Percentiles rank a stretch among this genome's conserved stretches.
These are phyloP conservation scores for Hesperia comma DNA, from an alignment of 2,888 invertebrate genomes.

Conservation along the genomic window DNA sequence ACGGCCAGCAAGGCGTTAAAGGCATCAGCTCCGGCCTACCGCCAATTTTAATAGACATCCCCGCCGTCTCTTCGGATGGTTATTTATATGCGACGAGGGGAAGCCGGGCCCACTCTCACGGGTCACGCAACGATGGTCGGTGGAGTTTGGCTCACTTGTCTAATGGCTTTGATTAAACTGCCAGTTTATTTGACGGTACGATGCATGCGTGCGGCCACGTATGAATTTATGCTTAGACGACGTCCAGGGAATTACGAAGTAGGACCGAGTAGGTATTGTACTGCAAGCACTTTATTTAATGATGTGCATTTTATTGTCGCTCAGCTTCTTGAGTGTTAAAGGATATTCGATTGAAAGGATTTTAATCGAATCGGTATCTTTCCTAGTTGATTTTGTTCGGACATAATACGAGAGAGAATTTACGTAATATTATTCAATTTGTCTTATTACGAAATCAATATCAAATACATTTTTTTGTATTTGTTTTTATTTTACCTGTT, in stretches of 20 bases:
- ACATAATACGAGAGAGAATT: too few relatives aligned
- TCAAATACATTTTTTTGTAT: too few relatives aligned
- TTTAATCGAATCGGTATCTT: too few relatives aligned
- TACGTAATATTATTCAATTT: too few relatives aligned
- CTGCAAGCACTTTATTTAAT: background rate
- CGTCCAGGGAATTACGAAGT: conserved; percentile 67
- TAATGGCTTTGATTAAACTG: conserved; percentile 84
- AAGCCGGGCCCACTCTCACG: conserved; percentile 54
- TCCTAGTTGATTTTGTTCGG: too few relatives aligned
- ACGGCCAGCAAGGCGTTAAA: conserved; percentile 82
- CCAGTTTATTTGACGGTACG: conserved; percentile 83
- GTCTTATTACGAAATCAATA: too few relatives aligned
- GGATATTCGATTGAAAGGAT: too few relatives aligned
- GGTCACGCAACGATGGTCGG: conserved; percentile 60
- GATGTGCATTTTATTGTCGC: background rate
- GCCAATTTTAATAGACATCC: conserved; percentile 65
- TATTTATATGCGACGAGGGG: conserved; percentile 49
- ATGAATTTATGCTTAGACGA: conserved; percentile 81
- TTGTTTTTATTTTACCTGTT: too few relatives aligned
- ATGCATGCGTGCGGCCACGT: conserved; percentile 79
- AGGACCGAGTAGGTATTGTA: conserved; percentile 15
- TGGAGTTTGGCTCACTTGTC: conserved; percentile 82
- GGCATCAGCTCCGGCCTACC: conserved; percentile 77
- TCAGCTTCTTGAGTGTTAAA: background rate
- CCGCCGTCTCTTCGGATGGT: conserved; percentile 48